Base-by-base conservation (phyloP, 1,140 invertebrate genomes). In the Bemisia tabaci region DNA sequence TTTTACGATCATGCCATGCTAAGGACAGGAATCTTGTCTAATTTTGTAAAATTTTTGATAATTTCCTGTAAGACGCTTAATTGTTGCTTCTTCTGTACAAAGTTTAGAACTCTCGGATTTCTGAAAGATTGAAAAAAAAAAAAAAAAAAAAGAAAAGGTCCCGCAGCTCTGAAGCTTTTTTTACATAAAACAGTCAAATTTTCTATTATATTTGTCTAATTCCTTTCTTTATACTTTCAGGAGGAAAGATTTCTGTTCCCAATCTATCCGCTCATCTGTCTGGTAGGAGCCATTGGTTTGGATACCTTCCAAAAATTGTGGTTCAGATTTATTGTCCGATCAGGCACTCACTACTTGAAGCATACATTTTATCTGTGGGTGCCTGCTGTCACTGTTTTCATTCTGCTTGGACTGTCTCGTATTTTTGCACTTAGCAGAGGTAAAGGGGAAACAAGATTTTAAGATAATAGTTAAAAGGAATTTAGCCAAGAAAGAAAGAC, bases 201-300 rank as follows among this genome's bases (percentile, higher is more conserved):
- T n/a, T n/a, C n/a, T n/a, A n/a, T n/a, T n/a, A n/a, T n/a, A n/a
- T n/a, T n/a, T n/a, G n/a, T n/a, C n/a, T n/a, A 73, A 27, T 70
- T 79, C 79, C 48, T n/a, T n/a, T n/a, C n/a, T n/a, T n/a, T n/a
- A n/a, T n/a, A n/a, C n/a, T n/a, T n/a, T n/a, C 70, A 87, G 83
- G 89, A 92, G 77, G 90, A 92, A 77, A 80, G 92, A 67, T 99
- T 99, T 80, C 79, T 99, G n/a, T 99, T 94, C 78, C 97, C 97
- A 1, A 84, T 97, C 9, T 99, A 98, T 80, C 94, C 93, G 26
- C 81, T 97, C 74, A 88, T 99, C 68, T 88, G 91, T 67, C 75
- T 98, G 2, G 84, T 85, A 71, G 93, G 90, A 0, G 92, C 94
- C 12, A 83, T 97, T 68, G 83, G 85, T 0, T 78, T 95, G 1